These are phyloP conservation scores for Drosophila neocordata DNA, from an alignment of 1,140 invertebrate species.

Conservation along the genomic window DNA sequence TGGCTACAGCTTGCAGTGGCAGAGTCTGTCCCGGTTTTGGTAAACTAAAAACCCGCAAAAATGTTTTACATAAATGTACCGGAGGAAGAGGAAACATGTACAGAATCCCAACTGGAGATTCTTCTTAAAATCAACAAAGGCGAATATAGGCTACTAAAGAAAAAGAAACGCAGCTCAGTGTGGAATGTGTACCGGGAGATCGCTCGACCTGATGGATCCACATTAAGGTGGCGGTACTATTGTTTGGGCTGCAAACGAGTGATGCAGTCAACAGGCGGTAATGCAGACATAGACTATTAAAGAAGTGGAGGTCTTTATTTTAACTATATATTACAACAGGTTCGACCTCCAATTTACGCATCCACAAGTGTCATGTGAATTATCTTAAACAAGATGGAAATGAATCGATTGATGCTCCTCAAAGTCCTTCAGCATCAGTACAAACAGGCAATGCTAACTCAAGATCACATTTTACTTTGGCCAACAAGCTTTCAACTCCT, in stretches of 20 bases:
- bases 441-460: neutral
- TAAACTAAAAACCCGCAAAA: constrained; percentile 3
- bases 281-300: too few species aligned
- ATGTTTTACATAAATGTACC: constrained; percentile 42
- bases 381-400: constrained; percentile 48
- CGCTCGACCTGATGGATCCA: constrained; percentile 51
- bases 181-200: constrained; percentile 70
- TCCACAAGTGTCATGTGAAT: constrained; percentile 64
- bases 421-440: neutral
- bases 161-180: constrained; percentile 63
- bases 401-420: neutral
- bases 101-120: constrained; percentile 63
- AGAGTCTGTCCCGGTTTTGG: neutral
- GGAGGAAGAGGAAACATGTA: constrained; percentile 59
- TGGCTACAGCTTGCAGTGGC: neutral
- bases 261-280: constrained; percentile 66
- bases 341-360: constrained; percentile 65
- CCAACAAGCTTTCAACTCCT: neutral
- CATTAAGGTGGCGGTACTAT: constrained; percentile 61
- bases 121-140: constrained; percentile 63
- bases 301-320: too few species aligned
- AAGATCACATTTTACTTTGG: neutral
- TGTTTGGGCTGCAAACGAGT: constrained; percentile 62
- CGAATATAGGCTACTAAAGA: constrained; percentile 60
- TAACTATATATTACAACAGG: too few species aligned